Evolutionary conservation across 2,113 vertebrate species (phyloP).

Genomic region (Tricholaema leucomelas): DNA sequence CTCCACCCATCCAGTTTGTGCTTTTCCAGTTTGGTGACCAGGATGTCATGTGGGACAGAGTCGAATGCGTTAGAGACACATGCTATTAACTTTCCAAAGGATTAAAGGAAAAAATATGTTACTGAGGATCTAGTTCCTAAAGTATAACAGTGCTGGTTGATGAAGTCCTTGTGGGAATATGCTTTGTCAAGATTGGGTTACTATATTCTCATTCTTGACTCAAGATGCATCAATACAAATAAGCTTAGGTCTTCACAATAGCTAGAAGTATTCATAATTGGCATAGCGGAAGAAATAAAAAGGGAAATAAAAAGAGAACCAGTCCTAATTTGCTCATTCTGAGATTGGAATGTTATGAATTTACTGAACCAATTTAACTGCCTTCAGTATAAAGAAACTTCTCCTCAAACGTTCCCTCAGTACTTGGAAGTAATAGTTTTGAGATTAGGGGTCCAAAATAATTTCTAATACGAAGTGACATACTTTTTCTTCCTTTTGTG

Average conservation of each 20-base stretch:
- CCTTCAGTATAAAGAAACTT: background rate
- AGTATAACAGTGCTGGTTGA: background rate
- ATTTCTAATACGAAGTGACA: background rate
- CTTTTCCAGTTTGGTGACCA: too few species aligned
- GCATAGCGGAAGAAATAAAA: background rate
- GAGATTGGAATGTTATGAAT: background rate
- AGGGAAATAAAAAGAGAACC: background rate
- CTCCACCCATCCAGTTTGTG: too few species aligned
- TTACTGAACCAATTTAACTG: background rate
- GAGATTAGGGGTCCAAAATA: rapidly evolving
- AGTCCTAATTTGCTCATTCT: background rate
- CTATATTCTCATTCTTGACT: background rate
- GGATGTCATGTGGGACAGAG: too few species aligned
- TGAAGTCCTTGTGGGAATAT: background rate
- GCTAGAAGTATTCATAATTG: background rate
- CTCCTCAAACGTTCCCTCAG: background rate
- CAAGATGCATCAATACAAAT: background rate
- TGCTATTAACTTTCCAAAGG: background rate
- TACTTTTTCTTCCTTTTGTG: background rate
- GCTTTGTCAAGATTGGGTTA: background rate
- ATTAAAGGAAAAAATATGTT: background rate
- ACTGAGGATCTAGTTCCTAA: background rate
- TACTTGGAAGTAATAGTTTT: background rate
- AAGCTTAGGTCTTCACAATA: background rate
- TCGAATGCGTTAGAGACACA: too few species aligned